Evolutionary conservation across 2,797 vertebrate genomes (phyloP).

Genomic region (Spatula versicolor): DNA sequence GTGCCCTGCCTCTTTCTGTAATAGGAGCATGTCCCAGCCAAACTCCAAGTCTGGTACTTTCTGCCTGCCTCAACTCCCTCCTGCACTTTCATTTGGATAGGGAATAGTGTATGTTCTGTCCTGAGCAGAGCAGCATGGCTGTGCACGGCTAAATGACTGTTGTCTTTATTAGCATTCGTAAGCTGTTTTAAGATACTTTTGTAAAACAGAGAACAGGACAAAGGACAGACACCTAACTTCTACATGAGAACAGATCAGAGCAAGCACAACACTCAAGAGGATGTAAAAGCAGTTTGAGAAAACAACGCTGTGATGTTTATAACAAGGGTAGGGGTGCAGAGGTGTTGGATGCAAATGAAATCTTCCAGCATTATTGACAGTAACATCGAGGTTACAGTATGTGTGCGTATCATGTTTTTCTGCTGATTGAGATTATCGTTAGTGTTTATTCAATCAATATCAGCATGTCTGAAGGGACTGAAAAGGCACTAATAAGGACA

Average conservation of each 20-base stretch:
- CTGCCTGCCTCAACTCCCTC: not conserved
- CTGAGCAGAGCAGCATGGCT: not conserved
- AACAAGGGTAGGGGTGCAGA: not conserved
- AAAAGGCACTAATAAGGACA: slow-evolving; percentile 54
- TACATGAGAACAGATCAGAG: not conserved
- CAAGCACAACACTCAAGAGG: not conserved
- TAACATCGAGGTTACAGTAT: not conserved
- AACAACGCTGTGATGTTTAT: not conserved
- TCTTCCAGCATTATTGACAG: not conserved
- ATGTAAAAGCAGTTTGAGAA: not conserved
- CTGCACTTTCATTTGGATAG: not conserved
- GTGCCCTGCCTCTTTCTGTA: not conserved
- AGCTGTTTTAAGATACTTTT: not conserved
- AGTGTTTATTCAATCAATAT: slow-evolving; percentile 52
- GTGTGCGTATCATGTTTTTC: not conserved
- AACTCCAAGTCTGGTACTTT: not conserved
- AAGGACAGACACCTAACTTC: not conserved
- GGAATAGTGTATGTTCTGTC: not conserved
- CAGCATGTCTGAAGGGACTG: slow-evolving; percentile 23
- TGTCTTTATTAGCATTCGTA: not conserved
- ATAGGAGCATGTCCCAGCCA: not conserved
- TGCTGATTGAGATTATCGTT: slow-evolving; percentile 9
- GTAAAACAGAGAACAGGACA: not conserved
- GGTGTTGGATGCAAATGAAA: not conserved
- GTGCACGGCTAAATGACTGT: not conserved